A percentile compares a stretch with the other conserved stretches of the same genome.
Conservation (phyloP, 1,140 invertebrate genomes). For the Hycleus phaleratus region DNA sequence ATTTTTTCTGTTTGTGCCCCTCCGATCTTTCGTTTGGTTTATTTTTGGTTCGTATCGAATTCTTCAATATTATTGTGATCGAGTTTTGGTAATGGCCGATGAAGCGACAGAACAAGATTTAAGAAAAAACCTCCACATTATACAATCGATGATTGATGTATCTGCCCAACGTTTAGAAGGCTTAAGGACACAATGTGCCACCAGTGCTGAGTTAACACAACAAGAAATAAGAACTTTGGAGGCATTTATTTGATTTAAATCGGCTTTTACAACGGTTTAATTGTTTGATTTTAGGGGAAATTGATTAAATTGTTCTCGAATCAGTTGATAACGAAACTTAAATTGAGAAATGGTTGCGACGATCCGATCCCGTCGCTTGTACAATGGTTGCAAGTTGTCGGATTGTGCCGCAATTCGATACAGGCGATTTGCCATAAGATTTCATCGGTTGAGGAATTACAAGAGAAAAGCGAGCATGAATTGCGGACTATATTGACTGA, state of each 20-base stretch:
- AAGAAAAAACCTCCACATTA: slow-evolving; percentile 49
- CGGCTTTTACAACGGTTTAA: slow-evolving; percentile 2
- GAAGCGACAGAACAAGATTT: slow-evolving; percentile 40
- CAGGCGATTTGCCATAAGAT: slow-evolving; percentile 50
- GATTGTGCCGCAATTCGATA: slow-evolving; percentile 45
- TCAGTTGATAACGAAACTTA: slow-evolving; percentile 78
- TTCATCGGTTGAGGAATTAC: slow-evolving; percentile 65
- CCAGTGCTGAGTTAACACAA: slow-evolving; percentile 85
- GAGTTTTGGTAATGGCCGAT: slow-evolving; percentile 37
- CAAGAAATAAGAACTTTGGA: slow-evolving; percentile 91
- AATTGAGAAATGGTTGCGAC: slow-evolving; percentile 55
- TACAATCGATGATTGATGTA: slow-evolving; percentile 92
- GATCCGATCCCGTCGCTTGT: slow-evolving; percentile 64
- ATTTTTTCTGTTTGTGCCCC: too few relatives aligned
- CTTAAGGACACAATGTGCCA: slow-evolving; percentile 84
- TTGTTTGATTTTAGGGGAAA: slow-evolving; percentile 67
- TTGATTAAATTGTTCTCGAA: slow-evolving; percentile 87
- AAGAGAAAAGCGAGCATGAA: slow-evolving; percentile 78
- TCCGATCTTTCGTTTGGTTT: too few relatives aligned
- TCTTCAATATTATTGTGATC: slow-evolving; percentile 29
- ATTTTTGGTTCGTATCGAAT: too few relatives aligned
- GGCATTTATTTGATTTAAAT: slow-evolving; percentile 38
- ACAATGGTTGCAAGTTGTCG: slow-evolving; percentile 89
- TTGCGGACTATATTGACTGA: slow-evolving; percentile 63
- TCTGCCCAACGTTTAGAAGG: slow-evolving; percentile 86